These are phyloP conservation scores for Sylvia borin DNA, from an alignment of 2,797 vertebrate species.

Conservation along the genomic window DNA sequence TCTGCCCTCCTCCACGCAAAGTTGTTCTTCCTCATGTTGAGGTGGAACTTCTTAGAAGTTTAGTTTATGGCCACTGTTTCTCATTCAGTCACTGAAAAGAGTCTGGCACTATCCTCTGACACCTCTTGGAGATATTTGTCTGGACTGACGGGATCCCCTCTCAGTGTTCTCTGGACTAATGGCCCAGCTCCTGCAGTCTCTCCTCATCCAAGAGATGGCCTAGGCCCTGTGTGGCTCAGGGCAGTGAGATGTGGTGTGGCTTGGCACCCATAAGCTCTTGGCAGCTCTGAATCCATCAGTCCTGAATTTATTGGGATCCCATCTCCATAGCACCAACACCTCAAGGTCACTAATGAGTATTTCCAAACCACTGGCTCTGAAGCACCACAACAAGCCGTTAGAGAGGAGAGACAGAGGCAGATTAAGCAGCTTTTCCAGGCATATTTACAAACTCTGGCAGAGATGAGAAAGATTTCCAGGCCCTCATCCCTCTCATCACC, in stretches of 20 bases:
- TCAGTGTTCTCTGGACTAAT: too few relatives aligned
- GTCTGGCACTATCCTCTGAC: neutral
- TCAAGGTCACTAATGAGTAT: neutral
- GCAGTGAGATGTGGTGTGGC: fast-evolving
- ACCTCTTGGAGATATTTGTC: neutral
- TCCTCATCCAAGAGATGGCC: neutral
- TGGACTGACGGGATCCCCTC: too few relatives aligned
- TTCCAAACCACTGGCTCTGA: neutral
- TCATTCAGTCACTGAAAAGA: neutral
- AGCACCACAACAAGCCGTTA: neutral
- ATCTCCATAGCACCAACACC: neutral
- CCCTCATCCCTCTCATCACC: neutral
- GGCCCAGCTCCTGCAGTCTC: neutral
- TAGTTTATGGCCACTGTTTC: neutral
- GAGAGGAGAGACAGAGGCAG: neutral
- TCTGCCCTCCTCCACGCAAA: neutral
- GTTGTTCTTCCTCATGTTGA: neutral
- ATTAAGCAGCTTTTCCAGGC: neutral
- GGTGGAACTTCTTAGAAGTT: neutral
- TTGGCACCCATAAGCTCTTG: neutral
- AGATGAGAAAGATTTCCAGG: neutral
- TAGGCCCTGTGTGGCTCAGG: neutral
- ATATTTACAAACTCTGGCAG: neutral
- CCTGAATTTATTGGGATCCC: neutral
- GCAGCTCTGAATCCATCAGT: neutral